phyloP scores from a whole-genome alignment of 2,888 invertebrate species.

The Seladonia tumulorum region DNA sequence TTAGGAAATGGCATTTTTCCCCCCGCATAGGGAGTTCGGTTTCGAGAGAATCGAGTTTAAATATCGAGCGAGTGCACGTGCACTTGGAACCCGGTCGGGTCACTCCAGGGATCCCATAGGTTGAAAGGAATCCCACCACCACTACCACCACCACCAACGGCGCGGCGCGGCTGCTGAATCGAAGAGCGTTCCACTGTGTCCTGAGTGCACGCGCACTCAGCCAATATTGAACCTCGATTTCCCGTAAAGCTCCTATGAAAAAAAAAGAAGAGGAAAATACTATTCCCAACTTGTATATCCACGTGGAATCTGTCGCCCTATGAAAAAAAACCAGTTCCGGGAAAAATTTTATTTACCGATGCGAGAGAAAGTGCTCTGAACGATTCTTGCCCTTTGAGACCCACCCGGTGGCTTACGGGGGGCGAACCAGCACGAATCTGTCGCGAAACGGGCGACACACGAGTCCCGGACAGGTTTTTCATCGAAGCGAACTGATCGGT shows the following conservation, averaged over 20 bases:
- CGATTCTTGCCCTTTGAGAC: neutral
- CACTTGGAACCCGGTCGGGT: neutral
- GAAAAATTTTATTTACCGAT: neutral
- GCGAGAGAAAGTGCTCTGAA: neutral
- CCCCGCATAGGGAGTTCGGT: neutral
- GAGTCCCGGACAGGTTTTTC: neutral
- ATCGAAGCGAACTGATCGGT: neutral
- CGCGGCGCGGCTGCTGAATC: neutral
- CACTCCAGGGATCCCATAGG: neutral
- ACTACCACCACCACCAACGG: neutral
- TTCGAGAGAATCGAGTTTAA: constrained; percentile 7
- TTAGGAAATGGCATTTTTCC: neutral
- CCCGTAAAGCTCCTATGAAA: neutral
- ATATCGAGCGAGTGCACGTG: constrained; percentile 6
- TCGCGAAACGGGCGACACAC: neutral
- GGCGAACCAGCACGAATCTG: neutral
- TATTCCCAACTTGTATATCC: neutral
- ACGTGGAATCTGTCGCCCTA: neutral
- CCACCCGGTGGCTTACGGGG: neutral
- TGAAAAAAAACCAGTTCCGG: neutral
- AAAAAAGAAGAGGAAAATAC: neutral
- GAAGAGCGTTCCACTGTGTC: constrained; percentile 1
- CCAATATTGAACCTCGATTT: neutral
- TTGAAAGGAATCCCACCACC: constrained; percentile 1
- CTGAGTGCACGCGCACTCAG: constrained; percentile 14